Evolutionary conservation across 2,888 invertebrate genomes (phyloP), one percentile per base, ranked within the genome.

Genomic region (Lysandra bellargus): DNA sequence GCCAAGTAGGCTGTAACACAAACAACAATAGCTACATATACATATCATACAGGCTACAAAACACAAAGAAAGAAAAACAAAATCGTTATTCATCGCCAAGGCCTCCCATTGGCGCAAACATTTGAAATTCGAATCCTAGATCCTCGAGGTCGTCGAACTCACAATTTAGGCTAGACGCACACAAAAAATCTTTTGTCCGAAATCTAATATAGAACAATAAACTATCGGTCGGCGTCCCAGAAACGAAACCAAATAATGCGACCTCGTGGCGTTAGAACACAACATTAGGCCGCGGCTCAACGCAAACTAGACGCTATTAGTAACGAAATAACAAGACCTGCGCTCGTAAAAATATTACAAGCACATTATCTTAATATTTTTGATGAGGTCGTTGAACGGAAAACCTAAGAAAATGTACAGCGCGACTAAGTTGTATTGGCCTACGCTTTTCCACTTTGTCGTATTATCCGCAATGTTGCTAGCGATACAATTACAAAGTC

Each of bases 331-430:
- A 79, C 72, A 79, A 81, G 81, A 82, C 79, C 83, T 74, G 80
- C 80, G 60, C 73, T 75, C 61, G 49, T 80, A 69, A 74, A 81
- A 74, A 79, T 74, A 74, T 69, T 78, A 78, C 79, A 75, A 37
- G 12, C 44, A 80, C 77, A 61, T 79, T 33, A 80, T 81, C 73
- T 82, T 82, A 78, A 69, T 79, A 69, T 53, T 77, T 78, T 73
- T 33, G 79, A 53, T 12, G 78, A 80, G 86, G 84, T 89, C 88
- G 86, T 83, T 83, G 88, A 86, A 88, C 89, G 85, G 82, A 82
- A 80, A 80, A 76, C 30, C 76, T 30, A 76, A 53, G 76, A 76
- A 76, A 76, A 76, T 57, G 53, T 57, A 53, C 6, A 33, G 33
- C 53, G 76, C 53, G 53, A 57, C 69, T 17, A 69, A 69, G 5